Conservation (phyloP, 2,888 invertebrate species). For the Oscheius sp. region DNA sequence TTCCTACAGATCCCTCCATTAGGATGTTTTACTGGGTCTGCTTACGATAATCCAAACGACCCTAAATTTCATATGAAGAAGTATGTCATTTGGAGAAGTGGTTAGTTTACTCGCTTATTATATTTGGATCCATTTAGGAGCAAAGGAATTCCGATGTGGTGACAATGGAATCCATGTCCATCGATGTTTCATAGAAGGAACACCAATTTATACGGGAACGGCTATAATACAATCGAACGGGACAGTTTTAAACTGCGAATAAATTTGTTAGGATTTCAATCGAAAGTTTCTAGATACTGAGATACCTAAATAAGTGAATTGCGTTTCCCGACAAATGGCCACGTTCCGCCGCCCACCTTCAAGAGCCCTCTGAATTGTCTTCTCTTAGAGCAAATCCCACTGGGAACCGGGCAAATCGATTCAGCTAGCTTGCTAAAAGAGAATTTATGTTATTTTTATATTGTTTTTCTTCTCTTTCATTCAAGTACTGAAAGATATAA, state of each 20-base stretch:
- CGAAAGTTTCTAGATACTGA: not conserved
- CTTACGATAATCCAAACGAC: conserved; percentile 52
- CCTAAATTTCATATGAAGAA: conserved; percentile 57
- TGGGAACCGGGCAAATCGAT: conserved; percentile 26
- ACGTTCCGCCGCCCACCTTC: conserved; percentile 21
- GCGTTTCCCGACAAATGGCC: conserved; percentile 14
- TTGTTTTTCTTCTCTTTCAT: not conserved
- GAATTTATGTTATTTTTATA: conserved; percentile 8
- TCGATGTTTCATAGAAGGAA: conserved; percentile 37
- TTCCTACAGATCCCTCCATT: not conserved
- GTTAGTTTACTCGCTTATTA: conserved; percentile 8
- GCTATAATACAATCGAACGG: conserved; percentile 43
- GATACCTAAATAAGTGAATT: conserved; percentile 11
- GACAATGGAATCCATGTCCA: conserved; percentile 62
- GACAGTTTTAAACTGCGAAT: conserved; percentile 28
- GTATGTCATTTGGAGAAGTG: conserved; percentile 56
- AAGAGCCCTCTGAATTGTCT: conserved; percentile 19
- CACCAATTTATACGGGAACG: conserved; percentile 39
- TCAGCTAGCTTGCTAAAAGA: not conserved
- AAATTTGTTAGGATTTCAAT: not conserved
- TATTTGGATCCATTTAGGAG: conserved; percentile 16
- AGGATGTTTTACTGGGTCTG: conserved; percentile 65
- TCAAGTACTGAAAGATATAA: not conserved
- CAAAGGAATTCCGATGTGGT: conserved; percentile 47
- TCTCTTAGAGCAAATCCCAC: conserved; percentile 24